Conservation (phyloP, 1,140 invertebrate genomes). For the Zaprionus africanus region DNA sequence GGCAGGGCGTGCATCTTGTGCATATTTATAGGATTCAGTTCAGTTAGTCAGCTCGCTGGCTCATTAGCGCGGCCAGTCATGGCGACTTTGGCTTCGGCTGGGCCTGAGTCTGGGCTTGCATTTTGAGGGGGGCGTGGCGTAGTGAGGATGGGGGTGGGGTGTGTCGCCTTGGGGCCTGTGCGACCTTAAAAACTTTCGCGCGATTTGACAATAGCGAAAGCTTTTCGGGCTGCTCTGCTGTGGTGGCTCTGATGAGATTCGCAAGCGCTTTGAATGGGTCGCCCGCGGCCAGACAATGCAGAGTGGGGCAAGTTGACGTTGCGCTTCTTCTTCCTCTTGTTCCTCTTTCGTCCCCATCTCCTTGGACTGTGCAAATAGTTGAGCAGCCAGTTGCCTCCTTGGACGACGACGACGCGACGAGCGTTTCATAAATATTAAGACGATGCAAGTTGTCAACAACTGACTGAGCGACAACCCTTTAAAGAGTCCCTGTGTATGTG, state of each 20-base stretch:
- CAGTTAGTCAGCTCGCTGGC: background rate
- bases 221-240: slow-evolving; percentile 18
- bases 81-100: background rate
- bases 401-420: slow-evolving; percentile 1
- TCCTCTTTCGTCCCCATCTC: background rate
- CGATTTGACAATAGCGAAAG: slow-evolving; percentile 68
- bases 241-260: slow-evolving; percentile 34
- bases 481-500: background rate
- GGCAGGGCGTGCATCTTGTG: background rate
- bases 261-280: slow-evolving; percentile 31
- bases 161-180: slow-evolving; percentile 29
- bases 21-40: slow-evolving; percentile 1
- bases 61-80: slow-evolving; percentile 24
- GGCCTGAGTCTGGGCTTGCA: background rate
- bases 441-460: slow-evolving; percentile 2
- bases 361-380: slow-evolving; percentile 30
- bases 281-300: slow-evolving; percentile 26
- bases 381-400: slow-evolving; percentile 16
- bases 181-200: slow-evolving; percentile 68
- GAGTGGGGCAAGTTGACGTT: slow-evolving; percentile 1
- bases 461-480: slow-evolving; percentile 7
- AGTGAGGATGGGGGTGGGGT: background rate
- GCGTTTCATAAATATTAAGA: slow-evolving; percentile 41
- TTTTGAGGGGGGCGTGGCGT: too few species aligned
- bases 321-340: background rate